Base-by-base conservation (phyloP, 2,888 invertebrate species). In the Oconnorella tubifera region DNA sequence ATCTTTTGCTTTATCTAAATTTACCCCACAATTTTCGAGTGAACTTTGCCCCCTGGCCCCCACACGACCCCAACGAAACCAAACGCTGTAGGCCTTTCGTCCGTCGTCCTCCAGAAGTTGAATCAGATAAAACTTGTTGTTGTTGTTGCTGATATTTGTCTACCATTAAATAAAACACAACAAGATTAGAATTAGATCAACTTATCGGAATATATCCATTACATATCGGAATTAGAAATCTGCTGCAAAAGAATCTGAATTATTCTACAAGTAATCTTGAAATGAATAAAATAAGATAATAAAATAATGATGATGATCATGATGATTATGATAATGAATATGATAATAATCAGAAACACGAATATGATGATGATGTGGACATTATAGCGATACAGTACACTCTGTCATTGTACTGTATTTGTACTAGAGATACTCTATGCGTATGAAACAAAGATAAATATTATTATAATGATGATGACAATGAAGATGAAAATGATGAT, bases 31-130 rank as follows among this genome's bases (percentile, higher is more conserved):
- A 0, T 76, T 74, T 1, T 76, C 70, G 1, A 84, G 77, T 56
- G 75, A 80, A 68, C 72, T 80, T 75, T 85, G 85, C 0, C 85
- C 85, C 40, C 74, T 74, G 66, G 80, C 80, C 3, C 85, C 85
- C 19, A 86, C 85, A n/a, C 86, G 78, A 1, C 85, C 86, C 85
- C 85, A 86, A 14, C 85, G 77, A 67, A 82, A 78, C 85, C 85
- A 86, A 14, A 84, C 83, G 63, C 77, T 74, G 75, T 78, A 85
- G 0, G 68, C 33, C 33, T 77, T 78, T 48, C 68, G 72, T 23
- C 64, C 72, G 67, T 83, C 77, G 31, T 82, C 81, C 68, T 84
- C 77, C 40, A 85, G 72, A 60, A 85, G 72, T 72, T 85, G 85
- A 56, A 85, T 79, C 40, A 85, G 64, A 76, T 83, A 85, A 72